Base-by-base conservation (phyloP, 2,888 invertebrate genomes). In the Sinohyriopsis cumingii region DNA sequence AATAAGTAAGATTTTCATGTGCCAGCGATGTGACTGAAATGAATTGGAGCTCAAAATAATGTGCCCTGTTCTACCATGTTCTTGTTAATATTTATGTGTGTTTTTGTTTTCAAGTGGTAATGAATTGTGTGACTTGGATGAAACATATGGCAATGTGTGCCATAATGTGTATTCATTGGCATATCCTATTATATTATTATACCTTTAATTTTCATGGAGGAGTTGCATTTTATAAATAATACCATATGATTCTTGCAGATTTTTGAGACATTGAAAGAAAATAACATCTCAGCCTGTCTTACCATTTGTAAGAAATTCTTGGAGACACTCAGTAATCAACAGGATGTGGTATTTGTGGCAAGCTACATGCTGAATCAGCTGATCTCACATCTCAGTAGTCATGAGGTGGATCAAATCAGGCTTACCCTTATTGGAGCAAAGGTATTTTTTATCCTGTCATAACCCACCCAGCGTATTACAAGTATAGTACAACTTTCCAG, bases 381-480 rank as follows among this genome's bases (percentile, higher is more conserved):
- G 65, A 45, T 72, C 12, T 25, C 68, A 12, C 68, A 79, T 24
- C 72, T 88, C 33, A 63, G 70, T 5, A 68, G 74, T 18, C 70
- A 76, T 9, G 76, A 81, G 53, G 54, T 68, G 45, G 81, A 85
- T 28, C 71, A 76, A 65, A 76, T 86, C 53, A 75, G 79, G 25
- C 80, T 85, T 15, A 75, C 75, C n/a, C 81, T 79, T 65, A 84
- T 87, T 59, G 88, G 88, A n/a, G 84, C 87, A 19, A 85, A 85
- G 84, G 88, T 88, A 71, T 67, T 79, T 68, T 33, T 45, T 45
- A 45, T 45, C 15, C 12, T 45, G 0, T 55, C 19, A 28, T 61
- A 7, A 59, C 57, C 5, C 2, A 22, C 19, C 45, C 20, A 45
- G 45, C 45, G 3, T 45, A 15, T 45, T 45, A 15, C 45, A 45